Percentiles rank a stretch among this genome's conserved stretches.
Evolutionary conservation across 2,888 invertebrate genomes (phyloP).

Genomic region (Stomorhina lunata): DNA sequence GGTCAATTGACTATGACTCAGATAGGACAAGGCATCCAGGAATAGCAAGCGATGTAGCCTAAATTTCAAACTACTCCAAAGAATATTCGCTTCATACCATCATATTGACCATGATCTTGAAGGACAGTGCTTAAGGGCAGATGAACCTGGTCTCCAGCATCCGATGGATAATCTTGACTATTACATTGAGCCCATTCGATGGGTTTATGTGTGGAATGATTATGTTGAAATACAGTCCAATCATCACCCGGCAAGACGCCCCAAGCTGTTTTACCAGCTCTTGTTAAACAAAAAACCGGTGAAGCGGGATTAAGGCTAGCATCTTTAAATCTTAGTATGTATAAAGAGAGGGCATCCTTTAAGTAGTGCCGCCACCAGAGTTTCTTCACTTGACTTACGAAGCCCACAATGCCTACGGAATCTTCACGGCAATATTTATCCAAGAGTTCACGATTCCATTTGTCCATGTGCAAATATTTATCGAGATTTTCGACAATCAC

Average conservation of each 20-base stretch:
- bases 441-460: constrained; percentile 96
- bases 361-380: constrained; percentile 91
- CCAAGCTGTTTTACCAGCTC: constrained; percentile 94
- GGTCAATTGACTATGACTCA: constrained; percentile 96
- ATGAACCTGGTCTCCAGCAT: constrained; percentile 77
- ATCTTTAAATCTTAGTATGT: constrained; percentile 93
- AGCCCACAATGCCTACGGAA: constrained; percentile 95
- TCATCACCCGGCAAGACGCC: constrained; percentile 93
- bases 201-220: constrained; percentile 95
- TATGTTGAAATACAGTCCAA: constrained; percentile 97
- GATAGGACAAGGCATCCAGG: constrained; percentile 93
- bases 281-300: constrained; percentile 90
- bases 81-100: constrained; percentile 95
- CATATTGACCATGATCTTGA: constrained; percentile 94
- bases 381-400: constrained; percentile 93
- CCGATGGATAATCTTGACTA: constrained; percentile 83
- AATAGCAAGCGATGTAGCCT: constrained; percentile 96
- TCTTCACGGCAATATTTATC: constrained; percentile 99
- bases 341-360: constrained; percentile 95
- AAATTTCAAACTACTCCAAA: constrained; percentile 96
- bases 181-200: constrained; percentile 92
- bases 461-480: constrained; percentile 97
- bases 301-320: constrained; percentile 92
- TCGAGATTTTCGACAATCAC: constrained; percentile 97
- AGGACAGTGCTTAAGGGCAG: constrained; percentile 91